Base-by-base conservation (phyloP, 1,140 invertebrate genomes). In the Drosophila sechellia region DNA sequence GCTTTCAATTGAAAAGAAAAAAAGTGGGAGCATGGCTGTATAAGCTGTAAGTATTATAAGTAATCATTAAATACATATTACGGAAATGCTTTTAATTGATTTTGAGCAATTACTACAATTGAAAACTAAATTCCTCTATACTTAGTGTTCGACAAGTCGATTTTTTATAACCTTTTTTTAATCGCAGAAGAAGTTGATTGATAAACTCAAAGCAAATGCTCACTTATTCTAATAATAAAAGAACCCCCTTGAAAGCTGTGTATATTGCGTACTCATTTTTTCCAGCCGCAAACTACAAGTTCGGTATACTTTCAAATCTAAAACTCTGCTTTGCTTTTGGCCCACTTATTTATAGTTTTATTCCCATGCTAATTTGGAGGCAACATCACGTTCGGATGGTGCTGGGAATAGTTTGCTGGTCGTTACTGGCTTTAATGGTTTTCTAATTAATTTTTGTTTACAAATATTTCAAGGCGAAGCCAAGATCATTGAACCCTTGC, bases 371-470 rank as follows among this genome's bases (percentile, higher is more conserved):
- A 34, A 50, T 70, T 59, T 46, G 11, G 25, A 12, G 53, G 12
- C 52, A 53, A 27, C 68, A 65, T 55, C 71, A 83, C 76, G 84
- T 89, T 73, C 56, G 43, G 60, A 43, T 27, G 42, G 49, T 40
- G 37, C 15, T 40, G 34, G 35, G 34, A 48, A 42, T 45, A 57
- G 31, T 66, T 76, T 58, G 34, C 49, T 25, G 54, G 53, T 63
- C 49, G 39, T 58, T 80, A 77, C 73, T 52, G 25, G 45, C 45
- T 64, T 84, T 84, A 89, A 89, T 89, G 84, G 76, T 50, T 72
- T 89, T 84, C 85, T 89, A 89, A 89, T 84, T 89, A 89, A 89
- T 89, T 87, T 77, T 66, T 77, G 61, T 74, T 71, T 75, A 50
- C 79, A 77, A 52, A 35, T 58, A n/a, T 63, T 69, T 55, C 72